Conservation (phyloP, 1,140 invertebrate genomes). For the Brachionus sp. region DNA sequence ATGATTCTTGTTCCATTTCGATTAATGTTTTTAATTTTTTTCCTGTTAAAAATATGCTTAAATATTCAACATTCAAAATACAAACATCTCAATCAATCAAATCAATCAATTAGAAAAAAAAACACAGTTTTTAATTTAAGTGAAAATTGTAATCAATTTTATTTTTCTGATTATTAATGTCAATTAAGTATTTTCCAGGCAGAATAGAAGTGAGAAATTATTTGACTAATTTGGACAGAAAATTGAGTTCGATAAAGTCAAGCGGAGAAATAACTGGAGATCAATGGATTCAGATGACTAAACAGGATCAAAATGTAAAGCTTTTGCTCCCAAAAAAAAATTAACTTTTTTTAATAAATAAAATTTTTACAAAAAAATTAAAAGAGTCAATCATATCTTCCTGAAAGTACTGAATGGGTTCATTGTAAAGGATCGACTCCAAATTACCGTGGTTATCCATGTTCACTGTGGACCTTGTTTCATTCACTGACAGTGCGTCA, state of each 20-base stretch:
- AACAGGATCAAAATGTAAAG: not conserved
- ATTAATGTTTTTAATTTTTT: too few species aligned
- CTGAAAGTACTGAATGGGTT: constrained; percentile 40
- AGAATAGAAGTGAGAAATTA: constrained; percentile 7
- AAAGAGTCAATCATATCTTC: constrained; percentile 20
- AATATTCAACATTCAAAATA: not conserved
- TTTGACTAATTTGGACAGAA: constrained; percentile 14
- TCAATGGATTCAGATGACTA: not conserved
- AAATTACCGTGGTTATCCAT: constrained; percentile 47
- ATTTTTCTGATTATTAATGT: not conserved
- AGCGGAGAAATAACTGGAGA: not conserved
- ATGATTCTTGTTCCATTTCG: too few species aligned
- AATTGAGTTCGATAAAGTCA: not conserved
- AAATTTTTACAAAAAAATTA: too few species aligned
- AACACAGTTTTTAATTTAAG: not conserved
- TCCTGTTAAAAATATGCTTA: not conserved
- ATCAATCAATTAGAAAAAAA: not conserved
- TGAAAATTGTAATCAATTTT: not conserved
- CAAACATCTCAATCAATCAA: not conserved
- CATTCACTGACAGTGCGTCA: constrained; percentile 46
- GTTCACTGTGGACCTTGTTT: constrained; percentile 48
- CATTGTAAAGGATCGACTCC: constrained; percentile 45
- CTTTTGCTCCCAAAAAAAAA: not conserved
- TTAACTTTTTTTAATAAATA: not conserved
- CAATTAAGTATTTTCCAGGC: constrained; percentile 44